A percentile compares a stretch with the other conserved stretches of the same genome.
phyloP scores from a whole-genome alignment of 2,113 vertebrate genomes.

The Aspidoscelis tigris region DNA sequence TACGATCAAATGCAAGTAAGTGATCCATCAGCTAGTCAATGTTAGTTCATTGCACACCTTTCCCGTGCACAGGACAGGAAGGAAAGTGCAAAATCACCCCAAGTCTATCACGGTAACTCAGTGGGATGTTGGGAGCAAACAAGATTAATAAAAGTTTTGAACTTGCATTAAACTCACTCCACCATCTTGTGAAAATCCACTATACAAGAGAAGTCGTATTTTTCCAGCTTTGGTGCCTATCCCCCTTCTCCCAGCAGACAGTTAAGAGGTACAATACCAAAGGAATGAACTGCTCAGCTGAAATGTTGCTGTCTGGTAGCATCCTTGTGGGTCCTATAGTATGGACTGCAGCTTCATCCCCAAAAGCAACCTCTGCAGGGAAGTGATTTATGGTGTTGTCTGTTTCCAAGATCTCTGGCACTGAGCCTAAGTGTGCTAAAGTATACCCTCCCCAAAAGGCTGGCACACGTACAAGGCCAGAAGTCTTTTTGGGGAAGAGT shows the following conservation, averaged over 20 bases:
- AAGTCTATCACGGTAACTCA: not conserved
- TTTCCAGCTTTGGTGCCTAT: no score
- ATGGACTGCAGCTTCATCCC: not conserved
- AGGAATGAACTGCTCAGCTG: not conserved
- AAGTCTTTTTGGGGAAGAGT: constrained; percentile 32
- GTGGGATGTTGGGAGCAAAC: not conserved
- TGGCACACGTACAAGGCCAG: constrained; percentile 37
- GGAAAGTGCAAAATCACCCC: no score
- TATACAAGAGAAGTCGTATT: no score
- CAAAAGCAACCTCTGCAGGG: not conserved
- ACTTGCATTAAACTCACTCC: no score
- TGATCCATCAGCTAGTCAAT: no score
- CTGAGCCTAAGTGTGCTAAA: not conserved
- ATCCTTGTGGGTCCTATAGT: not conserved
- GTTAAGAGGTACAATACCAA: not conserved
- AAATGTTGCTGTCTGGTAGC: not conserved
- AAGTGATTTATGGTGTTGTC: not conserved
- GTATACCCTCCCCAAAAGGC: constrained; percentile 1
- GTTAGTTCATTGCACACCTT: no score
- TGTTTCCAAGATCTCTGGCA: not conserved
- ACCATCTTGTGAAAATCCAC: no score
- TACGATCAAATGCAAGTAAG: no score
- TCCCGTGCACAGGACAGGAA: no score
- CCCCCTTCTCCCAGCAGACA: no score
- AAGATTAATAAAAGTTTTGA: no score